Percentiles rank a stretch among this genome's conserved stretches.
Evolutionary conservation across 2,797 vertebrate genomes (phyloP).

Genomic region (Ispidina picta): DNA sequence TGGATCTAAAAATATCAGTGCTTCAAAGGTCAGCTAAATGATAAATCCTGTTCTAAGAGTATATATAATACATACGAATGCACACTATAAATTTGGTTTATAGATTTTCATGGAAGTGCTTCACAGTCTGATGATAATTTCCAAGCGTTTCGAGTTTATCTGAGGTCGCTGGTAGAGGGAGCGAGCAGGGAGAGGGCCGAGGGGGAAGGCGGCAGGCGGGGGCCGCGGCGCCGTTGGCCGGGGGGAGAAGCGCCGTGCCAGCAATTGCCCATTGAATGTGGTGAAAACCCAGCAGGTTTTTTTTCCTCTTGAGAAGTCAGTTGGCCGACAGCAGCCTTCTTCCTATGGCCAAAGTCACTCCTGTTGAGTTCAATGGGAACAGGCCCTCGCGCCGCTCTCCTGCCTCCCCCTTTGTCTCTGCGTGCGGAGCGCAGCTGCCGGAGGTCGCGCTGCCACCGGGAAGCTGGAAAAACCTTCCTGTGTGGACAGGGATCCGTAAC

Average conservation of each 20-base stretch:
- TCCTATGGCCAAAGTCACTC: neutral
- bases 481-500: neutral
- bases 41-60: slow-evolving; percentile 55
- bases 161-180: neutral
- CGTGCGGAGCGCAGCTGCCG: neutral
- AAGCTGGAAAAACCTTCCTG: neutral
- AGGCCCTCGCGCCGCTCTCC: neutral
- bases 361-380: slow-evolving; percentile 1
- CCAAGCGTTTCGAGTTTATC: slow-evolving; percentile 32
- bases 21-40: slow-evolving; percentile 64
- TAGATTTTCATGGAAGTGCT: slow-evolving; percentile 64
- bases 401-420: slow-evolving; percentile 49
- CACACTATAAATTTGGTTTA: slow-evolving; percentile 65
- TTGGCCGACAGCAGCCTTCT: slow-evolving; percentile 18
- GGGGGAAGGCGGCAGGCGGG: neutral
- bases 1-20: slow-evolving; percentile 59
- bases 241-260: neutral
- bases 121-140: slow-evolving; percentile 61
- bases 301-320: neutral
- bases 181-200: neutral
- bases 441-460: neutral
- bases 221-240: fast-evolving
- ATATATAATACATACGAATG: slow-evolving; percentile 50
- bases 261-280: neutral
- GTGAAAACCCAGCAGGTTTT: neutral